These are phyloP conservation scores for Hololepta plana DNA, from an alignment of 2,888 invertebrate species.

Conservation along the genomic window DNA sequence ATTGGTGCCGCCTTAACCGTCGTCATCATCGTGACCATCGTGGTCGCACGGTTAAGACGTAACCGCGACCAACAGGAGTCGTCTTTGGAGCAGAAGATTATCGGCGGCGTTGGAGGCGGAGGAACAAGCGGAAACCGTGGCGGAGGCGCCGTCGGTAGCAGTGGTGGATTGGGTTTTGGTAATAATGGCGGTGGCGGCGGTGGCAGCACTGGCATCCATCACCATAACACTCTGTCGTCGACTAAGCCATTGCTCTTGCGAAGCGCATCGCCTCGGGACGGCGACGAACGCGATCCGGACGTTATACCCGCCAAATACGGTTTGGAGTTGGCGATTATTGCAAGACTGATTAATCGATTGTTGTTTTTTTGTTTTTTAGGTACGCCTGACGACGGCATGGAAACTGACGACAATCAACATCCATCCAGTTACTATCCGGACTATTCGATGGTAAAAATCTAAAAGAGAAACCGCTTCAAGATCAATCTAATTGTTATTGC, in stretches of 20 bases:
- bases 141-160: too few species aligned
- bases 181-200: constrained; percentile 18
- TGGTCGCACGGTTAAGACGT: constrained; percentile 31
- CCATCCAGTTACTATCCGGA: too few species aligned
- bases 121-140: too few species aligned
- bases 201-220: constrained; percentile 12
- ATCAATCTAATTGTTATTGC: too few species aligned
- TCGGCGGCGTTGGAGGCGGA: constrained; percentile 17
- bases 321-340: constrained; percentile 14
- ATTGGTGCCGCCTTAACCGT: constrained; percentile 35
- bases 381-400: too few species aligned
- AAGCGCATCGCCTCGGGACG: constrained; percentile 24
- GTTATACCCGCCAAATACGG: constrained; percentile 60
- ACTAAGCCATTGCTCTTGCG: constrained; percentile 24
- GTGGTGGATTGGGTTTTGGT: neutral
- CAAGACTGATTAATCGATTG: too few species aligned
- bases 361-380: too few species aligned
- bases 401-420: too few species aligned
- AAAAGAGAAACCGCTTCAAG: too few species aligned
- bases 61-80: constrained; percentile 18
- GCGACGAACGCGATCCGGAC: constrained; percentile 49
- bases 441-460: too few species aligned
- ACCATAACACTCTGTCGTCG: constrained; percentile 21
- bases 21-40: constrained; percentile 30
- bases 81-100: constrained; percentile 26